These are phyloP conservation scores for Progne subis DNA, from an alignment of 2,113 vertebrate species.

Conservation along the genomic window DNA sequence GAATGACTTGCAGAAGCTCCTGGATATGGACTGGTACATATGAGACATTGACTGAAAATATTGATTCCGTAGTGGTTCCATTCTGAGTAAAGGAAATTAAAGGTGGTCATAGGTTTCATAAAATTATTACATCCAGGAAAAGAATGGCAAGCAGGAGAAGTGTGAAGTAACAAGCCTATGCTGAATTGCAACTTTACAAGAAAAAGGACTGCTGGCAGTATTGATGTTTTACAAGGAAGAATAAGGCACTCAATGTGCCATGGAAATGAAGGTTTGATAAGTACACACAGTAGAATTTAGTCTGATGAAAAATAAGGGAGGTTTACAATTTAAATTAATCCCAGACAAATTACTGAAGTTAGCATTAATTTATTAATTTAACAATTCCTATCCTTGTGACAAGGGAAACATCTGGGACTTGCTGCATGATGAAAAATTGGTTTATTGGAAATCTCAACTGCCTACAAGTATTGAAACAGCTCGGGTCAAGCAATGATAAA, in stretches of 20 bases:
- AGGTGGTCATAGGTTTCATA: neutral
- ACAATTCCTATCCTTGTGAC: neutral
- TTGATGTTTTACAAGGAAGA: neutral
- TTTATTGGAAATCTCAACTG: constrained; percentile 22
- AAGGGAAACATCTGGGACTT: neutral
- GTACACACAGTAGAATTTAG: neutral
- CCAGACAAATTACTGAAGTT: neutral
- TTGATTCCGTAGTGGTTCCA: neutral
- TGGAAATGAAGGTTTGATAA: neutral
- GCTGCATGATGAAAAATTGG: neutral
- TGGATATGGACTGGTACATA: neutral
- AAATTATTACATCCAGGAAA: neutral
- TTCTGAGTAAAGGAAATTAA: neutral
- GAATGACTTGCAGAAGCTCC: neutral
- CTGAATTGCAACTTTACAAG: neutral
- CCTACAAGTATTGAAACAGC: neutral
- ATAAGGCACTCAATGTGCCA: neutral
- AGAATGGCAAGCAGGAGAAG: neutral
- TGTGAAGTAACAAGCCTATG: neutral
- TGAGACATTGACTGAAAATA: neutral
- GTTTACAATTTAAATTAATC: neutral
- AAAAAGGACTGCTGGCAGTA: neutral
- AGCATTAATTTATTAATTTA: neutral
- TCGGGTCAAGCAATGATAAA: constrained; percentile 14
- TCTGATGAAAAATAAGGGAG: neutral